Evolutionary conservation across 2,113 vertebrate species (phyloP), one percentile per base, ranked within the genome.

Genomic region (Gnathonemus longibarbis): DNA sequence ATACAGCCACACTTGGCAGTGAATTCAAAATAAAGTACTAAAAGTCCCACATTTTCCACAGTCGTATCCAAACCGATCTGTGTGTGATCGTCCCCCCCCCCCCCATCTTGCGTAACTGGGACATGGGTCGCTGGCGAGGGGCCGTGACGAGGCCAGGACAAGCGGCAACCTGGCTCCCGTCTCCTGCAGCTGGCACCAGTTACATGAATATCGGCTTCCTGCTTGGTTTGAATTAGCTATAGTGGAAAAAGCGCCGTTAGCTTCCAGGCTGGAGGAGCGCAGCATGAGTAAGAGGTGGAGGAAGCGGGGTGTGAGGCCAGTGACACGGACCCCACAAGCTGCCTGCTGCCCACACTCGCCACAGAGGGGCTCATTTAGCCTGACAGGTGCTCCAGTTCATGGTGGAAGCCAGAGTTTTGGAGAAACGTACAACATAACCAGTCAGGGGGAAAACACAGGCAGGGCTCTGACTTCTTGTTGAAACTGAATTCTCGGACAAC

Each of bases 291-390:
- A 35, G 27, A 21, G 11, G 11, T 83, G 86, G 19, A 10, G 19
- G 4, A 19, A 2, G 17, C 17, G 53, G 90, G 88, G 74, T 39
- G 17, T 66, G 91, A 87, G 84, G 86, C 52, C 70, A 39, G 53
- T 3, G 86, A 93, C 91, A 91, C 91, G 91, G 89, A 45, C 90
- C 89, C 88, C 85, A 11, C 83, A 7, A 39, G 74, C 27, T 15
- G 11, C 74, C 74, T 42, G 74, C 31, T 17, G 74, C 35, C 35
- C 74, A 19, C 74, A 39, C 35, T 80, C 74, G 8, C 31, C 74
- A 80, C 74, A 39, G 31, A 80, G 74, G 15, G 74, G 62, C 62
- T 70, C n/a, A 31, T 70, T 70, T 31, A 31, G 62, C 62, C 62
- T 42, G 35, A 42, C 31, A 80, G 74, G 74, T 80, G 74, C 74